Evolutionary conservation across 2,888 invertebrate species (phyloP), one percentile per base, ranked within the genome.

Genomic region (Tiphia femorata): DNA sequence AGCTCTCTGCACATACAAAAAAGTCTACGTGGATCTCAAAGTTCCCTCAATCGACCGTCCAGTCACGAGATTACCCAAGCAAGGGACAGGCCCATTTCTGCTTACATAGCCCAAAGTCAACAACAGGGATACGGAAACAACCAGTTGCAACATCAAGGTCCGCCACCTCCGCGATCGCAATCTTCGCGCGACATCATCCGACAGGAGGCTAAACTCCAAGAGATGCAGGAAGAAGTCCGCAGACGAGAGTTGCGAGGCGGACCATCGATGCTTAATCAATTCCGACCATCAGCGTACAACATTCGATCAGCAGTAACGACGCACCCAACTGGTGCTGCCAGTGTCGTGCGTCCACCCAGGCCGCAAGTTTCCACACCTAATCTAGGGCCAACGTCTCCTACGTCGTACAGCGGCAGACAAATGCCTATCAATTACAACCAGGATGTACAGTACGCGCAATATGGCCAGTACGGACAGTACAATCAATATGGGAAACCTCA

Each of bases 201-300:
- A 2, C 86, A 86, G 61, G 87, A 87, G 37, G 91, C 91, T 0
- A 91, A 93, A 78, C 85, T 93, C 54, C 89, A 90, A 3, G 94
- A 94, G 83, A 92, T 94, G 92, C 90, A 92, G 2, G 93, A 95
- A 75, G 93, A 94, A 78, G 90, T 92, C 3, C 33, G 91, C 57
- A 84, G 92, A 41, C 77, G 85, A 1, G 85, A 86, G 59, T 67
- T 85, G 49, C 79, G 85, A 7, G 83, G 81, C 1, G 75, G 73
- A 1, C 69, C 66, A 46, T 66, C 67, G 4, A 42, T 71, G 23
- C 8, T 70, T 10, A 41, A 72, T 55, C 80, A 82, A 35, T 75
- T 81, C 59, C 58, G 81, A 48, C 75, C 79, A 12, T 65, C 68
- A 41, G 51, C 67, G n/a, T 72, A 80, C 27, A 70, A 70, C 38